phyloP scores from a whole-genome alignment of 2,113 vertebrate species.

The Taxidea taxus region DNA sequence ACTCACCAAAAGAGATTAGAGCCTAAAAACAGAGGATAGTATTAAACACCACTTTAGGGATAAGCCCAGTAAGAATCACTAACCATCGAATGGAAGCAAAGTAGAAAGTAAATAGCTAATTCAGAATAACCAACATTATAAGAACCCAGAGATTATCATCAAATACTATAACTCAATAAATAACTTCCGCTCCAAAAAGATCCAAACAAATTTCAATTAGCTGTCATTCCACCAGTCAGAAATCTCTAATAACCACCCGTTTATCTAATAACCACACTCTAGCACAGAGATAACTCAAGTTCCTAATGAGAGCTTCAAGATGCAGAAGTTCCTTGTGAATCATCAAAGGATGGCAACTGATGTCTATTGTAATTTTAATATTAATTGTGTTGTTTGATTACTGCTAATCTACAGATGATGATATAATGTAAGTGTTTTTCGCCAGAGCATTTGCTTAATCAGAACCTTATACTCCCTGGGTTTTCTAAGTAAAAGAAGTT shows the following conservation, averaged over 20 bases:
- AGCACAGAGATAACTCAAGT: conserved; percentile 47
- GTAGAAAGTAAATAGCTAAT: background rate
- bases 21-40: background rate
- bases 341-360: conserved; percentile 42
- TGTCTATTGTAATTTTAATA: conserved; percentile 48
- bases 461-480: conserved; percentile 1
- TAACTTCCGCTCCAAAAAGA: conserved; percentile 15
- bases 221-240: conserved; percentile 32
- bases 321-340: conserved; percentile 56
- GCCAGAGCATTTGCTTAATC: conserved; percentile 53
- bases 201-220: conserved; percentile 54
- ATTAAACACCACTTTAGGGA: background rate
- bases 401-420: conserved; percentile 28
- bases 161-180: conserved; percentile 38
- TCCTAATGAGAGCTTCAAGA: conserved; percentile 53
- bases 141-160: conserved; percentile 12
- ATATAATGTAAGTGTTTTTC: conserved; percentile 50
- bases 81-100: background rate
- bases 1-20: background rate
- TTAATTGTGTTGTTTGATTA: conserved; percentile 57
- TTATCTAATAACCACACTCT: conserved; percentile 48
- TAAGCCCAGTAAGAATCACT: background rate
- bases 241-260: conserved; percentile 29
- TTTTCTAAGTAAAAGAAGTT: conserved; percentile 26
- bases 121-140: background rate